Conservation (phyloP, 64 coral and sea anemone genomes). For the Montipora sp. region DNA sequence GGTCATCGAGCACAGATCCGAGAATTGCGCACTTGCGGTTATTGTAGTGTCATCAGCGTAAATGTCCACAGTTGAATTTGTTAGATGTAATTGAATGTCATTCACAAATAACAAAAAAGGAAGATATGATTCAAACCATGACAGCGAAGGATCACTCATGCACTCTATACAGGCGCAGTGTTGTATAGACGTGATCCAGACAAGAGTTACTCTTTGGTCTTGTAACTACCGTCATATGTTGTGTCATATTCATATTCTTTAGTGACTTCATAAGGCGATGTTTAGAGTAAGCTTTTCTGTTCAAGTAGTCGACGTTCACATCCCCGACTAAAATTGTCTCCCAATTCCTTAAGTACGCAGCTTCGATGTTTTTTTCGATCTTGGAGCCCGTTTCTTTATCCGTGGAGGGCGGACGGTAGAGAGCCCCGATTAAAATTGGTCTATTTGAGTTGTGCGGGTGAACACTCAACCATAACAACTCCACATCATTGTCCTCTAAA, state of each 20-base stretch:
- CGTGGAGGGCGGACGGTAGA: slow-evolving; percentile 25
- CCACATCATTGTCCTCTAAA: slow-evolving; percentile 29
- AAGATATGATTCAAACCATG: slow-evolving; percentile 34
- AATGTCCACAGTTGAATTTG: background rate
- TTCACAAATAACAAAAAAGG: slow-evolving; percentile 20
- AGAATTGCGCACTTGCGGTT: slow-evolving; percentile 2
- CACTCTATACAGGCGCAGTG: slow-evolving; percentile 32
- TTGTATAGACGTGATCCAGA: background rate
- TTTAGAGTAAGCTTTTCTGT: background rate
- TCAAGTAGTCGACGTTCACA: slow-evolving; percentile 34
- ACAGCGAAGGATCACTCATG: background rate
- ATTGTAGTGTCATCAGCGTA: slow-evolving; percentile 38
- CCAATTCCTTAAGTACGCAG: slow-evolving; percentile 9
- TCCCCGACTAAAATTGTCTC: background rate
- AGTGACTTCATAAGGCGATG: too few relatives aligned
- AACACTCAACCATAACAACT: slow-evolving; percentile 31
- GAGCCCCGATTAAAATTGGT: slow-evolving; percentile 9
- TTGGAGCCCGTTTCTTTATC: background rate
- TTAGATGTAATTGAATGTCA: background rate
- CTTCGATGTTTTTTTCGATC: slow-evolving; percentile 27
- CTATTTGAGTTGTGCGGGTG: slow-evolving; percentile 47
- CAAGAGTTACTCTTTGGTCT: too few relatives aligned
- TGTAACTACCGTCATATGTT: too few relatives aligned
- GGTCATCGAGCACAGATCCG: background rate
- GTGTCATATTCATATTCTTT: too few relatives aligned